Percentiles rank a stretch among this genome's conserved stretches.
Conservation (phyloP, 1,140 invertebrate genomes). For the Homalodisca vitripennis region DNA sequence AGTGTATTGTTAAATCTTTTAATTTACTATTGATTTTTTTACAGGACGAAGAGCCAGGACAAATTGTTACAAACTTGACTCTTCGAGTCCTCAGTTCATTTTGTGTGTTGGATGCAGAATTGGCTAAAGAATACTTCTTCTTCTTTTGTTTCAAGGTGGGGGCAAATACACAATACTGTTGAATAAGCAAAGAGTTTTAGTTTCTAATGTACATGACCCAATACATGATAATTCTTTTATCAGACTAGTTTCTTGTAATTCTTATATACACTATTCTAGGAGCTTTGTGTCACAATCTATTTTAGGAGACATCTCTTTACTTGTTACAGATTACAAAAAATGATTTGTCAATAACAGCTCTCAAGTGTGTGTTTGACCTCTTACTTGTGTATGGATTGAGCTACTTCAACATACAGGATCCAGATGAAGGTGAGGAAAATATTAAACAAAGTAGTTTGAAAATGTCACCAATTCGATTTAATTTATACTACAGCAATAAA, state of each 20-base stretch:
- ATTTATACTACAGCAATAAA: no score
- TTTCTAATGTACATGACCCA: no score
- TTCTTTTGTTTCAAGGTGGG: constrained; percentile 44
- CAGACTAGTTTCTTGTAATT: no score
- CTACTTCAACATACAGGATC: constrained; percentile 45
- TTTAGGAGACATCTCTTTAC: no score
- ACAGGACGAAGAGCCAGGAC: neutral
- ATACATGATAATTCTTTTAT: no score
- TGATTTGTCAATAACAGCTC: constrained; percentile 44
- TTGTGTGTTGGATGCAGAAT: constrained; percentile 47
- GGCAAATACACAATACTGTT: no score
- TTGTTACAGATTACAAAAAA: constrained; percentile 43
- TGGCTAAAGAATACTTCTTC: constrained; percentile 49
- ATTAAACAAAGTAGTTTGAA: no score
- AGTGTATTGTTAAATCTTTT: constrained; percentile 5
- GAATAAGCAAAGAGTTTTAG: no score
- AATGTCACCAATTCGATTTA: no score
- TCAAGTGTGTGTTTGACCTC: constrained; percentile 50
- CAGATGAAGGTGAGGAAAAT: constrained; percentile 30
- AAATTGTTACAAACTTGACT: constrained; percentile 39
- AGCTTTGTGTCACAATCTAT: no score
- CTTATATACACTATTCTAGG: no score
- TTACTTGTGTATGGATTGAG: constrained; percentile 48
- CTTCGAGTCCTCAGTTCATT: constrained; percentile 45
- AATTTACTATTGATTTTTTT: constrained; percentile 28